These are phyloP conservation scores for Aproaerema taeniolella DNA, from an alignment of 2,888 invertebrate genomes.

Conservation along the genomic window DNA sequence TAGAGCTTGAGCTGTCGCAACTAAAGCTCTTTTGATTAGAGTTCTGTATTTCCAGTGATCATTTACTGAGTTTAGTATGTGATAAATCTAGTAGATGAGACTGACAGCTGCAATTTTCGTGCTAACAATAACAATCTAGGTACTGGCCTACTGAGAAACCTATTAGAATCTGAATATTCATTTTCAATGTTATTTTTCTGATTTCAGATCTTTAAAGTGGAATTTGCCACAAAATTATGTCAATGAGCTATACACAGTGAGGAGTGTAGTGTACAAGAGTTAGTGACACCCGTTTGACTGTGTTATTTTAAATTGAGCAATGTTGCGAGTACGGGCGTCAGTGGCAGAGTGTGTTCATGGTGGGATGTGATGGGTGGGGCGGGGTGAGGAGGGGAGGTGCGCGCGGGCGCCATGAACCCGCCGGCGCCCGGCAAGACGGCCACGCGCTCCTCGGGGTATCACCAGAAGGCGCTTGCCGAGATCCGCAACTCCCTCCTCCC, in stretches of 20 bases:
- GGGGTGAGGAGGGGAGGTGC: conserved; percentile 55
- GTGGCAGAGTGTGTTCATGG: conserved; percentile 21
- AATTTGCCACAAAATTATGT: background rate
- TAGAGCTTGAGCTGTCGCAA: background rate
- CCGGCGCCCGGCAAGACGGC: conserved; percentile 80
- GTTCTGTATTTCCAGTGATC: background rate
- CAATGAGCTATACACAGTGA: background rate
- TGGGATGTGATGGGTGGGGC: conserved; percentile 72
- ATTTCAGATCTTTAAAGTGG: no score
- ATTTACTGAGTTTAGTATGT: background rate
- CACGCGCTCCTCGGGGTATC: conserved; percentile 87
- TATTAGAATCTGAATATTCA: conserved; percentile 1
- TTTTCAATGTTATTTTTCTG: no score
- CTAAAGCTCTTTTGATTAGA: background rate
- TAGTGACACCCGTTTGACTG: no score
- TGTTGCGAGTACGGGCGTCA: background rate
- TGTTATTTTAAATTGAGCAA: background rate
- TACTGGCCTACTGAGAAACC: background rate
- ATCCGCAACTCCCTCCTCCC: conserved; percentile 90
- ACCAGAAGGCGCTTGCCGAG: conserved; percentile 91
- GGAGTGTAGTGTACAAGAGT: conserved; percentile 1
- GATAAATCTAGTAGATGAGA: no score
- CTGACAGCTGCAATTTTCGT: background rate
- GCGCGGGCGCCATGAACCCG: conserved; percentile 79
- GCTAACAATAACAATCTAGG: conserved; percentile 4